Percentiles rank a stretch among this genome's conserved stretches.
These are phyloP conservation scores for Adrianichthys oophorus DNA, from an alignment of 2,797 vertebrate genomes.

Conservation along the genomic window DNA sequence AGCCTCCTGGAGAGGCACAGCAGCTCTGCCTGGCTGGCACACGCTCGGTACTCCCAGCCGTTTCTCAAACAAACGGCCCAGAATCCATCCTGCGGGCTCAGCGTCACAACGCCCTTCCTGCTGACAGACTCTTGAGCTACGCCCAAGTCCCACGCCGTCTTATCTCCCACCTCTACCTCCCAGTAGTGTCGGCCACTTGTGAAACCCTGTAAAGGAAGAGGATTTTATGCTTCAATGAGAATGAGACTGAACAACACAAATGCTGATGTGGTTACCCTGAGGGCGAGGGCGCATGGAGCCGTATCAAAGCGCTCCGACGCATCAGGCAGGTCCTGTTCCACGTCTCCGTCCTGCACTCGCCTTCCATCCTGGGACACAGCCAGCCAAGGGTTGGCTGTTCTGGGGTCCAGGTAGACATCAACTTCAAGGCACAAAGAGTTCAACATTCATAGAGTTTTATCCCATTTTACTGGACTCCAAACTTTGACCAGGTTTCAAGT, in stretches of 20 bases:
- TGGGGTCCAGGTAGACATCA: slow-evolving; percentile 75
- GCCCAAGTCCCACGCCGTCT: slow-evolving; percentile 82
- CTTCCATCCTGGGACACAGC: slow-evolving; percentile 71
- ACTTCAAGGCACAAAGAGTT: slow-evolving; percentile 50
- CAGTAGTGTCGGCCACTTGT: slow-evolving; percentile 77
- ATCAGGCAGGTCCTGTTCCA: slow-evolving; percentile 55
- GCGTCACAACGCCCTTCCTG: slow-evolving; percentile 74
- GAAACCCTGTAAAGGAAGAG: slow-evolving; percentile 63
- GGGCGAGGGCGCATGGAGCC: slow-evolving; percentile 76
- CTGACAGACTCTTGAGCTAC: slow-evolving; percentile 69
- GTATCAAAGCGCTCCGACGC: slow-evolving; percentile 73
- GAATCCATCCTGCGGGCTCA: slow-evolving; percentile 71
- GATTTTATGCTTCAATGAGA: background rate
- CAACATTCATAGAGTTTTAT: background rate
- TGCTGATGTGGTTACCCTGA: slow-evolving; percentile 35
- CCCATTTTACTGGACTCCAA: background rate
- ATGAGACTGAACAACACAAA: background rate
- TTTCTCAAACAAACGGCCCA: slow-evolving; percentile 72
- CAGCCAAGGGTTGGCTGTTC: slow-evolving; percentile 80
- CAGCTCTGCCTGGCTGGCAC: slow-evolving; percentile 55
- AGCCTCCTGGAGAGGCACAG: slow-evolving; percentile 51
- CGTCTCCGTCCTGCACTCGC: slow-evolving; percentile 66
- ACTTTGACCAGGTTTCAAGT: too few species aligned
- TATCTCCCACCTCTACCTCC: slow-evolving; percentile 78
- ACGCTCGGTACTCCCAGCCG: slow-evolving; percentile 68